phyloP scores from a whole-genome alignment of 2,113 vertebrate species.

The Leptocoma aspasia region DNA sequence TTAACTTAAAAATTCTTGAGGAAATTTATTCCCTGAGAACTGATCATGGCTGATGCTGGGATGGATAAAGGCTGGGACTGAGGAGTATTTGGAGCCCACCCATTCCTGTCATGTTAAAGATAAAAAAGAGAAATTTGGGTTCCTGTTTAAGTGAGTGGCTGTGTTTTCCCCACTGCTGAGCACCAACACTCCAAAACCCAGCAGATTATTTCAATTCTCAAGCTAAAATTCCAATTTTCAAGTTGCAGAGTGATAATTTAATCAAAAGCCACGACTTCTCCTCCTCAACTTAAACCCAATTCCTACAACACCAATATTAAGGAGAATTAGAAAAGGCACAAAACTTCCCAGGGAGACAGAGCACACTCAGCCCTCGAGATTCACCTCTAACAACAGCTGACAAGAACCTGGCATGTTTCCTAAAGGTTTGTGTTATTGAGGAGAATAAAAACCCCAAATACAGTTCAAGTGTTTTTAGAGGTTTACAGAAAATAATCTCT shows the following conservation, averaged over 20 bases:
- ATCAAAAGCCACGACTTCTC: not conserved
- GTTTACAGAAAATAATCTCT: not conserved
- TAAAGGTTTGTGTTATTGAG: not conserved
- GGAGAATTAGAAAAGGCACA: not conserved
- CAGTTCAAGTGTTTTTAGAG: not conserved
- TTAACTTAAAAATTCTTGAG: not conserved
- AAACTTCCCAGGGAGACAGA: not conserved
- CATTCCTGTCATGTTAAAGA: not conserved
- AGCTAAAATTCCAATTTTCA: not conserved
- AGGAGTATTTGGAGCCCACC: not conserved
- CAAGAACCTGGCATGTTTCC: accelerated
- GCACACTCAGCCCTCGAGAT: not conserved
- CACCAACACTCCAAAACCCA: not conserved
- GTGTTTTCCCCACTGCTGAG: not conserved
- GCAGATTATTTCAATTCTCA: not conserved
- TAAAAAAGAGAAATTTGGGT: not conserved
- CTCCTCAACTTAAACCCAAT: not conserved
- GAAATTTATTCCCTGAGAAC: not conserved
- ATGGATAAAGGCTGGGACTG: not conserved
- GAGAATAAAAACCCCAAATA: not conserved
- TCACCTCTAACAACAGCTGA: not conserved
- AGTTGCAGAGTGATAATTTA: not conserved
- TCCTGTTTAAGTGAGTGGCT: not conserved
- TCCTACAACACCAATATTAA: not conserved
- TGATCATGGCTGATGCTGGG: not conserved